Evolutionary conservation across 2,888 invertebrate species (phyloP), one percentile per base, ranked within the genome.

Genomic region (Lasioglossum zephyrum): DNA sequence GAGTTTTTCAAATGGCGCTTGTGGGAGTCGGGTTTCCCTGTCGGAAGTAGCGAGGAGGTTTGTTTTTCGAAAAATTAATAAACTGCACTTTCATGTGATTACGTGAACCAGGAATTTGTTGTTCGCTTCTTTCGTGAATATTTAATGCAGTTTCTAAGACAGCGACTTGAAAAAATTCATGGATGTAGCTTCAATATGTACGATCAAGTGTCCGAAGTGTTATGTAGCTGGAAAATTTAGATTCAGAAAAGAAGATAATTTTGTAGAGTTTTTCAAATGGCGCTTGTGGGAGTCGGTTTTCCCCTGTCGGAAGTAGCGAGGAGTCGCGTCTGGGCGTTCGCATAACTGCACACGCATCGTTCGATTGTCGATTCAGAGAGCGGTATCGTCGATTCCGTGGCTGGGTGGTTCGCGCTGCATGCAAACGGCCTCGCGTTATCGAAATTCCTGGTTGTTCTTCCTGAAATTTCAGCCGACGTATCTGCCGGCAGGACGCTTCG

Each of bases 361-460:
- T 87, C 77, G 77, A 87, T 87, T 86, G 87, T 87, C 84, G 87
- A 87, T 87, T 84, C 87, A 84, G 77, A 63, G 81, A 66, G 77
- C 87, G 86, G 81, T 87, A 87, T 83, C 86, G 80, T 31, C 77
- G 87, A 83, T 86, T 86, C 82, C 41, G 82, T 82, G 60, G 60
- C 80, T 75, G 39, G 83, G 82, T 82, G 16, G 77, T 77, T 77
- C 85, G 86, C 77, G 82, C 77, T 85, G 86, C 85, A 87, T 87
- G 85, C 85, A 70, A 82, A 82, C 79, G 75, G 72, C 6, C 75
- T 69, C 81, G 81, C 44, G 85, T 85, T 82, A 77, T 86, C 81
- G 76, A 75, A 74, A 86, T 81, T 86, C 80, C 73, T 74, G 39
- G 36, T 1, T 53, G 77, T n/a, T 77, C 73, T 57, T 84, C 73